Evolutionary conservation across 2,888 invertebrate genomes (phyloP).

Genomic region (Diloba caeruleocephala): DNA sequence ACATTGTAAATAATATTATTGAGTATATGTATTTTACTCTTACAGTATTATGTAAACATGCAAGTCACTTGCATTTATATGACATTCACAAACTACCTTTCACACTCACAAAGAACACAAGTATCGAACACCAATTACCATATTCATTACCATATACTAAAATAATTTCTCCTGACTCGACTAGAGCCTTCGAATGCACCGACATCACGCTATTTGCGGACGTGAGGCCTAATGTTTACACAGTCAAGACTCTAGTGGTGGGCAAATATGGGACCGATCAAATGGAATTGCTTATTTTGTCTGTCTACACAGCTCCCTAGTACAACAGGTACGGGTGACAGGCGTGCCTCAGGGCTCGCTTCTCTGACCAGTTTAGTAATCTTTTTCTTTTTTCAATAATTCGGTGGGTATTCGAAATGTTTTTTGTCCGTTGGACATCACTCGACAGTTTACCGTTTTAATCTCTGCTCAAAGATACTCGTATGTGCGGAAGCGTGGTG

Average conservation of each 20-base stretch:
- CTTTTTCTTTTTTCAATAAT: constrained; percentile 75
- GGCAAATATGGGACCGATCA: constrained; percentile 87
- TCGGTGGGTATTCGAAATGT: constrained; percentile 73
- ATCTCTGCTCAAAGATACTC: constrained; percentile 73
- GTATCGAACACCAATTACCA: constrained; percentile 55
- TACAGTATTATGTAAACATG: constrained; percentile 28
- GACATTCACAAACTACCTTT: constrained; percentile 45
- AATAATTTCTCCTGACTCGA: constrained; percentile 74
- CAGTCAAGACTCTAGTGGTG: constrained; percentile 88
- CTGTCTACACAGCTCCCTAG: constrained; percentile 85
- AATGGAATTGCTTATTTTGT: constrained; percentile 89
- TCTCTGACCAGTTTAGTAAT: constrained; percentile 69
- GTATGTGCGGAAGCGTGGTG: constrained; percentile 73
- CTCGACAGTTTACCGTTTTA: constrained; percentile 77
- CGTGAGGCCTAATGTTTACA: constrained; percentile 86
- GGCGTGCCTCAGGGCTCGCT: constrained; percentile 75
- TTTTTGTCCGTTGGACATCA: constrained; percentile 73
- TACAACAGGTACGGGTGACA: constrained; percentile 80
- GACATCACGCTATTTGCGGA: constrained; percentile 86
- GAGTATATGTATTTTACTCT: constrained; percentile 34
- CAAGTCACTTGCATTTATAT: constrained; percentile 35
- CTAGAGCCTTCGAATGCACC: constrained; percentile 79
- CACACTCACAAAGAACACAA: constrained; percentile 43
- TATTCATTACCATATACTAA: constrained; percentile 62
- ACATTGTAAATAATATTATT: constrained; percentile 36